Evolutionary conservation across 2,888 invertebrate species (phyloP), one percentile per base, ranked within the genome.

Genomic region (Monochamus alternatus): DNA sequence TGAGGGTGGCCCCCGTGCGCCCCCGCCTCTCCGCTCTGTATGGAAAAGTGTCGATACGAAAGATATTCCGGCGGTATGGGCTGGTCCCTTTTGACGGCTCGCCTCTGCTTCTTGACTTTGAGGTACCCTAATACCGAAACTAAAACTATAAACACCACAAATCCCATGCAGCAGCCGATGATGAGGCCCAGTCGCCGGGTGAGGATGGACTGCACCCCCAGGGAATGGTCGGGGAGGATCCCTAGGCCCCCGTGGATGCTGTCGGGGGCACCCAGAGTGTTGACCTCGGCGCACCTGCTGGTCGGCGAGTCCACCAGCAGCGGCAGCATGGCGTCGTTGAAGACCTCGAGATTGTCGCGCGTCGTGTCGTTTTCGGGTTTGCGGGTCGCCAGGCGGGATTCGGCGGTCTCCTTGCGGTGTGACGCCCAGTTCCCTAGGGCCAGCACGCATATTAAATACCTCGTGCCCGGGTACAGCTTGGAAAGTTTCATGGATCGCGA

Each of bases 371-470:
- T 93, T 82, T 92, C 90, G 7, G 66, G 89, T 60, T 81, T 78
- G 67, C 89, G 87, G 58, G 89, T 85, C 38, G 91, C 90, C 79
- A 91, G 88, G 82, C 91, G 89, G 55, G 92, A 91, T 85, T 92
- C 89, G 81, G 93, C 89, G 77, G 91, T 79, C 88, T 88, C 82
- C 83, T 88, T 79, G 84, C 88, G 80, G 86, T 86, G 84, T 85
- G 91, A 88, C 85, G 91, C 87, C 92, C 94, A 94, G 89, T 94
- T 95, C 75, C 96, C 96, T 77, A 95, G 90, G n/a, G 96, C 97
- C 84, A 96, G 91, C 71, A 97, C 96, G 89, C 97, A 97, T 84
- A 97, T 94, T 78, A 94, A 91, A 89, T 97, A 97, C 80, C 94
- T 93, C 3, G 95, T 95, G 84, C 94, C 95, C 3, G 97, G 94